phyloP scores from a whole-genome alignment of 2,888 invertebrate genomes.

The Diarsia brunnea region DNA sequence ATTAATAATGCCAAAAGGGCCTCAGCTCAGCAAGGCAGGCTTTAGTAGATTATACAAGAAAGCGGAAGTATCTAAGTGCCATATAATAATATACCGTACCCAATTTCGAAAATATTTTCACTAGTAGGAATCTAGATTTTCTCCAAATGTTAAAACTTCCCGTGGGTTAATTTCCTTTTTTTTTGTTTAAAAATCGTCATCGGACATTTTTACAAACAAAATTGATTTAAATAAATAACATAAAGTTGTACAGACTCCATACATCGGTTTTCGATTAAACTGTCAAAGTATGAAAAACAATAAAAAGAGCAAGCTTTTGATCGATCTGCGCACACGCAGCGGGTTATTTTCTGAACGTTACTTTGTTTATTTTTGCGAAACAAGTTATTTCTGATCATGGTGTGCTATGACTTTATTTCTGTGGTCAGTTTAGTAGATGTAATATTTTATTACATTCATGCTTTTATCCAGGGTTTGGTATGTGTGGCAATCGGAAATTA shows the following conservation, averaged over 20 bases:
- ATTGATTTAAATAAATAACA: background rate
- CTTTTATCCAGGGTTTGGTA: background rate
- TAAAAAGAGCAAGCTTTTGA: slow-evolving; percentile 46
- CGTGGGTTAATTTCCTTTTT: no score
- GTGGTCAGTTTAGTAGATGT: background rate
- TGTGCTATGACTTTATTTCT: slow-evolving; percentile 8
- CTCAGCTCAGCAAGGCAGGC: no score
- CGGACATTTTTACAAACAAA: no score
- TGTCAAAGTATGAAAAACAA: slow-evolving; percentile 25
- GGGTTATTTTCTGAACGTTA: slow-evolving; percentile 16
- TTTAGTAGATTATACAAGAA: no score
- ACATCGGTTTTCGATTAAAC: slow-evolving; percentile 36
- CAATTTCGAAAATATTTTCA: no score
- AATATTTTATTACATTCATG: background rate
- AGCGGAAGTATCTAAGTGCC: no score
- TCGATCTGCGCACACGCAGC: slow-evolving; percentile 42
- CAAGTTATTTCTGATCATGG: slow-evolving; percentile 44
- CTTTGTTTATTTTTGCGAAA: slow-evolving; percentile 53
- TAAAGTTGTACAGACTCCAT: background rate
- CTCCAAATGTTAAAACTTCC: no score
- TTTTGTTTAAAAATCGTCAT: no score
- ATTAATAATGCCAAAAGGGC: no score
- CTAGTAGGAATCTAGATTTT: no score
- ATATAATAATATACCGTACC: no score
- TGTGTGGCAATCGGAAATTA: background rate